phyloP scores from a whole-genome alignment of 2,113 vertebrate genomes.

The Condylura cristata region DNA sequence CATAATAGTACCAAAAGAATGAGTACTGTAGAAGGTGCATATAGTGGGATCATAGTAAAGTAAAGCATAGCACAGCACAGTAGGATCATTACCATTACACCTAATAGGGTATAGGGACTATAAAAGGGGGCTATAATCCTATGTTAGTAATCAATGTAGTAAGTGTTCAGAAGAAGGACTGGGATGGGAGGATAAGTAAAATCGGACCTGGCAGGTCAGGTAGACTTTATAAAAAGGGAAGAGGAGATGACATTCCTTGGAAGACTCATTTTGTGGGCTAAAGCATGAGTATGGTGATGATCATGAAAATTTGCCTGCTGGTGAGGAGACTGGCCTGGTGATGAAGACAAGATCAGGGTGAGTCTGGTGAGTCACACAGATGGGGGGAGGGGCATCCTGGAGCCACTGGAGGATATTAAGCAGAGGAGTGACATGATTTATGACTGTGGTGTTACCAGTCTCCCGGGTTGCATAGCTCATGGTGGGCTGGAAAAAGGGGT shows the following conservation, averaged over 20 bases:
- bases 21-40: not conserved
- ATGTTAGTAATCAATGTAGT: fast-evolving
- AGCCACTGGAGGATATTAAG: not conserved
- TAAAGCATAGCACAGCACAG: too few species aligned
- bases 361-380: not conserved
- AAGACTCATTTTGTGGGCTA: not conserved
- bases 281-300: fast-evolving
- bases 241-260: not conserved
- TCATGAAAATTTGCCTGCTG: not conserved
- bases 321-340: not conserved
- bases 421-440: not conserved
- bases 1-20: not conserved
- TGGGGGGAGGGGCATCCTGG: too few species aligned
- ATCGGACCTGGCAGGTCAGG: not conserved
- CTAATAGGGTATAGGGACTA: not conserved
- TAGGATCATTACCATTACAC: too few species aligned
- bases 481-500: not conserved
- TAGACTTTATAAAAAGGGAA: not conserved
- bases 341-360: not conserved
- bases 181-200: too few species aligned
- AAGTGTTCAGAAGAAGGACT: not conserved
- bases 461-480: too few species aligned
- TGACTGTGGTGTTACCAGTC: not conserved
- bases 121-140: not conserved
- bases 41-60: too few species aligned